These are phyloP conservation scores for Xiphias gladius DNA, from an alignment of 2,113 vertebrate genomes.

Conservation along the genomic window DNA sequence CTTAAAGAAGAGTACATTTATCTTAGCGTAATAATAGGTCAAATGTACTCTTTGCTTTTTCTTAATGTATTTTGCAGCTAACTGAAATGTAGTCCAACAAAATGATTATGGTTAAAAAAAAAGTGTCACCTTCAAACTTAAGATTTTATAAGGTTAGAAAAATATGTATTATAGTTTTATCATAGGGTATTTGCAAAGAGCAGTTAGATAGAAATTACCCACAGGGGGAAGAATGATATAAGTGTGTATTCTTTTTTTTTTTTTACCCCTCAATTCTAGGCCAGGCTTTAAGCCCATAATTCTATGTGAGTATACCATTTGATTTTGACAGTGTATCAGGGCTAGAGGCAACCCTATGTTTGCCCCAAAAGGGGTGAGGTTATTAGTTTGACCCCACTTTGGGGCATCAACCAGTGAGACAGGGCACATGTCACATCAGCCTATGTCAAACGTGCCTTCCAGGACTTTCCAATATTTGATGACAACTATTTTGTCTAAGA, in stretches of 20 bases:
- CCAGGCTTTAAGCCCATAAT: slow-evolving; percentile 28
- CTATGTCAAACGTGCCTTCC: slow-evolving; percentile 57
- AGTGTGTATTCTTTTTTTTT: not conserved
- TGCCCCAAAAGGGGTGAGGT: slow-evolving; percentile 47
- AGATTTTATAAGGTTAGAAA: not conserved
- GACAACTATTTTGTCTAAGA: slow-evolving; percentile 60
- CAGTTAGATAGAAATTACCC: slow-evolving; percentile 18
- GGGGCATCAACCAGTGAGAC: slow-evolving; percentile 62
- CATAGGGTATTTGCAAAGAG: not conserved
- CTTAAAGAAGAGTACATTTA: not conserved
- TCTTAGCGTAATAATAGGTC: not conserved
- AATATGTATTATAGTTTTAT: not conserved
- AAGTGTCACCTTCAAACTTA: not conserved
- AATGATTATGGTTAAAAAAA: not conserved
- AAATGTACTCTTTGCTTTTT: not conserved
- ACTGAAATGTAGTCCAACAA: slow-evolving; percentile 1
- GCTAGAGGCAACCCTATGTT: slow-evolving; percentile 50
- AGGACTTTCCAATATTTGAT: slow-evolving; percentile 60
- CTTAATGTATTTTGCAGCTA: not conserved
- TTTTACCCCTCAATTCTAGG: not conserved
- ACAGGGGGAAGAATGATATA: slow-evolving; percentile 17
- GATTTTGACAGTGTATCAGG: slow-evolving; percentile 53
- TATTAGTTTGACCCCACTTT: slow-evolving; percentile 70
- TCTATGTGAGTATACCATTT: slow-evolving; percentile 41
- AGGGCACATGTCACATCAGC: slow-evolving; percentile 65